Evolutionary conservation across 2,888 invertebrate species (phyloP).

Genomic region (Eristalis tenax): DNA sequence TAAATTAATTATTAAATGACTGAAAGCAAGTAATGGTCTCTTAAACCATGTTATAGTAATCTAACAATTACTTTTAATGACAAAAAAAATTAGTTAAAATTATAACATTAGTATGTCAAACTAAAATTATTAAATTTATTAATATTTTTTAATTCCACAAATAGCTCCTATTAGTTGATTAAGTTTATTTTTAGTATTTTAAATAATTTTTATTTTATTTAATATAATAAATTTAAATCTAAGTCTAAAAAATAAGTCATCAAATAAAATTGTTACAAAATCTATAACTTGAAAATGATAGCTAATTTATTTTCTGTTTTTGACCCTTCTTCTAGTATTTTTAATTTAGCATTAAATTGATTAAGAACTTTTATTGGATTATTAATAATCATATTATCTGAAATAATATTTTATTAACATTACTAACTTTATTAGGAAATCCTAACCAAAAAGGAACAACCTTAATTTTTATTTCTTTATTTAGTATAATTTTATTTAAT

Average conservation of each 20-base stretch:
- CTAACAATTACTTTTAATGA: slow-evolving; percentile 85
- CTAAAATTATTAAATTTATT: slow-evolving; percentile 84
- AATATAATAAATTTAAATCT: slow-evolving; percentile 81
- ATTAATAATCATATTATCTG: slow-evolving; percentile 82
- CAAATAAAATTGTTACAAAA: slow-evolving; percentile 74
- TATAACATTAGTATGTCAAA: slow-evolving; percentile 86
- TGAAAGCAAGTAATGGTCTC: slow-evolving; percentile 87
- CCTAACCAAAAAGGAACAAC: too few species aligned
- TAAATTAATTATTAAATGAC: slow-evolving; percentile 84
- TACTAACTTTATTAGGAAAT: too few species aligned
- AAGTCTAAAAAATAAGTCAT: slow-evolving; percentile 77
- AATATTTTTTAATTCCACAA: slow-evolving; percentile 87
- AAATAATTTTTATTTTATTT: slow-evolving; percentile 82
- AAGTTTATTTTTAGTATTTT: slow-evolving; percentile 80
- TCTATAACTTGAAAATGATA: slow-evolving; percentile 85
- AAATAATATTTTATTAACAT: too few species aligned
- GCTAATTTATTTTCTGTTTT: too few species aligned
- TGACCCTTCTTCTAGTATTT: too few species aligned
- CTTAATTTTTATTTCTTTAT: too few species aligned
- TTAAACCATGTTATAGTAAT: slow-evolving; percentile 86
- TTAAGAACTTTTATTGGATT: too few species aligned
- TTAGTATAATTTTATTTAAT: slow-evolving; percentile 86
- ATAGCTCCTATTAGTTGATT: slow-evolving; percentile 85
- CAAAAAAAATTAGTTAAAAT: slow-evolving; percentile 81
- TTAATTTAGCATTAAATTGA: too few species aligned